A percentile compares a stretch with the other conserved stretches of the same genome.
These are phyloP conservation scores for Vimba vimba DNA, from an alignment of 2,113 vertebrate genomes.

Conservation along the genomic window DNA sequence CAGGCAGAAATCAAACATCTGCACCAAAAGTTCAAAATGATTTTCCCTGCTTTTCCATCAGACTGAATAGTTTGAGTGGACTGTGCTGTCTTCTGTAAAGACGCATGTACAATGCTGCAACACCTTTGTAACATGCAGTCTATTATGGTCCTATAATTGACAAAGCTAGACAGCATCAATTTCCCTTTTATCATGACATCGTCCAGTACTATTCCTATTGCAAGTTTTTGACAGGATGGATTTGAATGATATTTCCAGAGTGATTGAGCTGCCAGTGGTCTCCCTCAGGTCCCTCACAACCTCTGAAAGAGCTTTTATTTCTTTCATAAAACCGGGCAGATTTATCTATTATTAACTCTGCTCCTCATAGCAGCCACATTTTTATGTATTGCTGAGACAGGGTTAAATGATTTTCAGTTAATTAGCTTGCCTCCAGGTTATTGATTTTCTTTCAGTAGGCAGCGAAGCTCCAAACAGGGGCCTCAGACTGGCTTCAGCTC, in stretches of 20 bases:
- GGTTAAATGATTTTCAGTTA: slow-evolving; percentile 70
- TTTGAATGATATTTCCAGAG: slow-evolving; percentile 41
- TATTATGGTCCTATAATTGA: slow-evolving; percentile 11
- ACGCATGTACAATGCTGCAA: slow-evolving; percentile 6
- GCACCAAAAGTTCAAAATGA: not conserved
- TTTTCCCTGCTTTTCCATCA: not conserved
- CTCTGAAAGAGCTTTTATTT: slow-evolving; percentile 58
- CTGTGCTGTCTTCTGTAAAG: not conserved
- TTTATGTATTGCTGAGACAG: slow-evolving; percentile 64
- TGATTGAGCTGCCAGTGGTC: slow-evolving; percentile 39
- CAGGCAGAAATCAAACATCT: slow-evolving; percentile 30
- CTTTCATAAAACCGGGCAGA: slow-evolving; percentile 63
- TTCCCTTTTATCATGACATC: not conserved
- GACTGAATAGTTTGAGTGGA: not conserved
- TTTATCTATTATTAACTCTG: slow-evolving; percentile 68
- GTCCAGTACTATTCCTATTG: slow-evolving; percentile 12
- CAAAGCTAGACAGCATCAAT: not conserved
- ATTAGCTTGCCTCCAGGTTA: slow-evolving; percentile 69
- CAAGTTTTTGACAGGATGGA: slow-evolving; percentile 33
- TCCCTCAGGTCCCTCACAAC: slow-evolving; percentile 37
- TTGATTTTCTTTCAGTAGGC: slow-evolving; percentile 67
- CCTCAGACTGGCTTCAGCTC: slow-evolving; percentile 43
- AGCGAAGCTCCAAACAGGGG: slow-evolving; percentile 55
- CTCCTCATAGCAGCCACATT: slow-evolving; percentile 63
- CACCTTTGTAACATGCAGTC: slow-evolving; percentile 16